Percentiles rank a stretch among this genome's conserved stretches.
These are phyloP conservation scores for Cygnus atratus DNA, from an alignment of 2,113 vertebrate species.

Conservation along the genomic window DNA sequence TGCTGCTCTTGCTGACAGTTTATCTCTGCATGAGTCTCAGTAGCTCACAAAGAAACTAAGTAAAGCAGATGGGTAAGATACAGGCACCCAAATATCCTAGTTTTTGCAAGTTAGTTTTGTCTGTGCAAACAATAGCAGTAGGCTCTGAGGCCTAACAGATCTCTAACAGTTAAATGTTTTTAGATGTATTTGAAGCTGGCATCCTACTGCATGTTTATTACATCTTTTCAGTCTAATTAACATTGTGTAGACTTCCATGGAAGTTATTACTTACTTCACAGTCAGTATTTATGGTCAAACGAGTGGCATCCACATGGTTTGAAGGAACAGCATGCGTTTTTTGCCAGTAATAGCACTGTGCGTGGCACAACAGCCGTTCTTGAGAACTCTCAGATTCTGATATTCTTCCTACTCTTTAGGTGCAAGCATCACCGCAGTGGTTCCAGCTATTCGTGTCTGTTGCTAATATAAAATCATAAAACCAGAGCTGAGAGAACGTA, in stretches of 20 bases:
- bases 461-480: neutral
- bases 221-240: too few species aligned
- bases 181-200: neutral
- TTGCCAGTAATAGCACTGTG: accelerated
- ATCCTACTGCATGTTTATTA: neutral
- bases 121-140: neutral
- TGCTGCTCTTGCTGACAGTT: neutral
- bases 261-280: neutral
- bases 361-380: neutral
- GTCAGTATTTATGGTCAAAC: neutral
- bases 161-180: neutral
- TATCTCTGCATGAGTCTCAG: neutral
- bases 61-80: neutral
- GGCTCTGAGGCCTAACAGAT: neutral
- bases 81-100: neutral
- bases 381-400: neutral
- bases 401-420: neutral
- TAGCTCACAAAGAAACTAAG: neutral
- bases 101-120: neutral
- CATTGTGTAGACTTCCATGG: accelerated
- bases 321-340: neutral
- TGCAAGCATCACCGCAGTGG: neutral
- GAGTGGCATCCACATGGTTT: neutral
- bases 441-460: neutral
- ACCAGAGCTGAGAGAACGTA: neutral